These are phyloP conservation scores for Ommatoiulus sabulosus DNA, from an alignment of 2,888 invertebrate species.

Conservation along the genomic window DNA sequence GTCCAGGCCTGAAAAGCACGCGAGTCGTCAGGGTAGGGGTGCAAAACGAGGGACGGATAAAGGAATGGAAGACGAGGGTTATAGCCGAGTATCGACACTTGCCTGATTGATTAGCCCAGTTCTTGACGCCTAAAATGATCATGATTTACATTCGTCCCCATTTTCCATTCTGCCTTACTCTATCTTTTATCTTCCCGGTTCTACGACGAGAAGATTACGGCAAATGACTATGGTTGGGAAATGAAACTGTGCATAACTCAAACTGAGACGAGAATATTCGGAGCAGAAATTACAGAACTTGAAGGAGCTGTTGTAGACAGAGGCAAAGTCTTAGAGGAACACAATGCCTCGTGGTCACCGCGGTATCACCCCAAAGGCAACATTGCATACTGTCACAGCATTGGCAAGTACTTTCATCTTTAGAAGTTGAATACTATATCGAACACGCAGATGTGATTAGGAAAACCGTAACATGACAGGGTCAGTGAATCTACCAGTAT, in stretches of 20 bases:
- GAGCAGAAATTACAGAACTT: background rate
- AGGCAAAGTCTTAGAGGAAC: background rate
- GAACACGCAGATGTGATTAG: background rate
- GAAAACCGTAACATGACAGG: background rate
- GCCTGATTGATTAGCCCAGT: conserved; percentile 55
- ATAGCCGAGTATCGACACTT: conserved; percentile 41
- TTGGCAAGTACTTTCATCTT: too few species aligned
- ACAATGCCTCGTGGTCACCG: too few species aligned
- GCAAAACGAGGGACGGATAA: background rate
- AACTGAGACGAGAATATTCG: background rate
- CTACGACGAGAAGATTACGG: background rate
- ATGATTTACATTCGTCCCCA: conserved; percentile 54
- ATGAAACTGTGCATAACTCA: background rate
- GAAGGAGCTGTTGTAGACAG: background rate
- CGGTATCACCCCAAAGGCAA: too few species aligned
- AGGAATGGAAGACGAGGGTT: conserved; percentile 1
- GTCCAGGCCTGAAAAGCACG: background rate
- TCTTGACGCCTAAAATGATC: conserved; percentile 53
- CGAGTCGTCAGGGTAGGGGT: background rate
- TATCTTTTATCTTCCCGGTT: background rate
- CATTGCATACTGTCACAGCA: too few species aligned
- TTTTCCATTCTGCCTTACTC: conserved; percentile 7
- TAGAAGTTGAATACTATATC: background rate
- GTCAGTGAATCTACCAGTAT: background rate
- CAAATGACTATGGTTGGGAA: background rate